Conservation (phyloP, 1,140 invertebrate genomes). For the Capitella teleta region DNA sequence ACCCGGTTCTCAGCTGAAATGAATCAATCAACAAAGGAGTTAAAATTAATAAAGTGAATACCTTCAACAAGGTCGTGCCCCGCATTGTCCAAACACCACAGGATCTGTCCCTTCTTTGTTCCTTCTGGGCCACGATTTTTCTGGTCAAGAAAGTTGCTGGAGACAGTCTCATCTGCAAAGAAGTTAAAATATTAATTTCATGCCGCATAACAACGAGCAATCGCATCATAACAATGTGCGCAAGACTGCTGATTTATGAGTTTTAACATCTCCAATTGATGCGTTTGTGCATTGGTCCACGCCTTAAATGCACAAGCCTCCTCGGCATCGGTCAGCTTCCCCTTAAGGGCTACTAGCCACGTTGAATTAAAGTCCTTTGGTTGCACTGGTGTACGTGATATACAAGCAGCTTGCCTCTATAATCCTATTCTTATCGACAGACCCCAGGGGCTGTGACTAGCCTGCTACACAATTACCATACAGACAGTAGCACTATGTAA, state of each 20-base stretch:
- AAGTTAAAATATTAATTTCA: slow-evolving; percentile 1
- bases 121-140: slow-evolving; percentile 39
- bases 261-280: background rate
- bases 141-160: slow-evolving; percentile 37
- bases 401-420: no score
- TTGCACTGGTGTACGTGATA: no score
- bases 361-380: no score
- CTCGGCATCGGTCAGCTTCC: background rate
- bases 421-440: no score
- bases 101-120: slow-evolving; percentile 33
- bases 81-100: slow-evolving; percentile 35
- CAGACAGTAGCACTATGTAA: no score
- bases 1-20: slow-evolving; percentile 30
- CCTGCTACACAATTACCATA: no score
- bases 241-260: background rate
- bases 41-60: slow-evolving; percentile 11
- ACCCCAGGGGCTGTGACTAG: no score
- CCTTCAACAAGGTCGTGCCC: slow-evolving; percentile 28
- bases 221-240: background rate
- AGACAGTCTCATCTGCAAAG: slow-evolving; percentile 24
- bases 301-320: background rate
- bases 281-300: background rate
- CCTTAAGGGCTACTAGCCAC: no score
- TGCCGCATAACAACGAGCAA: background rate
- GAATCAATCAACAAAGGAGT: slow-evolving; percentile 11